Base-by-base conservation (phyloP, 2,888 invertebrate genomes). In the Abrostola triplasia region DNA sequence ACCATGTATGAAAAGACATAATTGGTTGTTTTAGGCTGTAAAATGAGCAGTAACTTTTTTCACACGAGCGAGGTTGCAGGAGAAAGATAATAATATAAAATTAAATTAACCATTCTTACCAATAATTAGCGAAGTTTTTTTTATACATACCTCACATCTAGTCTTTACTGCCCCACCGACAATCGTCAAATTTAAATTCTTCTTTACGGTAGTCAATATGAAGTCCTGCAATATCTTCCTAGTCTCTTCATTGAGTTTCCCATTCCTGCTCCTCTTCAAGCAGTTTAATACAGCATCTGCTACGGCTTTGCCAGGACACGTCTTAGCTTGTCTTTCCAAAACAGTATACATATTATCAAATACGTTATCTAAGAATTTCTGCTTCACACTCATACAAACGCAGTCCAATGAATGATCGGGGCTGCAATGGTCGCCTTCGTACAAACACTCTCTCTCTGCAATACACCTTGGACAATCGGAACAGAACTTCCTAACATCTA, bases 131-230 rank as follows among this genome's bases (percentile, higher is more conserved):
- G 35, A 36, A 10, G 11, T 44, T 8, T 6, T 37, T 37, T 12
- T 11, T 36, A 35, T 11, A 59, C 59, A 69, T 76, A 92, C 94
- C 87, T 94, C 94, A 72, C 94, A 94, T 67, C 94, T 87, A 1
- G 94, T 94, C 71, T 94, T 94, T 1, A 92, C 90, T 56, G 94
- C 94, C 40, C 94, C 94, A 49, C 93, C 94, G 44, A 94, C 83
- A 35, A 94, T 91, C 0, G 93, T 92, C 65, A 92, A 82, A 77
- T 91, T 91, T 71, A 94, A 87, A 82, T 94, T 90, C 73, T 89
- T 90, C 70, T 88, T 93, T 0, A 93, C 85, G 0, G 86, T 86
- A 10, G 77, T 83, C 64, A 94, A 73, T 56, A 94, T 84, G 64
- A 93, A 94, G 0, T 90, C 85, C 64, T 93, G 91, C 11, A 94